phyloP scores from a whole-genome alignment of 2,797 vertebrate genomes.

The Cichlasoma orientale region DNA sequence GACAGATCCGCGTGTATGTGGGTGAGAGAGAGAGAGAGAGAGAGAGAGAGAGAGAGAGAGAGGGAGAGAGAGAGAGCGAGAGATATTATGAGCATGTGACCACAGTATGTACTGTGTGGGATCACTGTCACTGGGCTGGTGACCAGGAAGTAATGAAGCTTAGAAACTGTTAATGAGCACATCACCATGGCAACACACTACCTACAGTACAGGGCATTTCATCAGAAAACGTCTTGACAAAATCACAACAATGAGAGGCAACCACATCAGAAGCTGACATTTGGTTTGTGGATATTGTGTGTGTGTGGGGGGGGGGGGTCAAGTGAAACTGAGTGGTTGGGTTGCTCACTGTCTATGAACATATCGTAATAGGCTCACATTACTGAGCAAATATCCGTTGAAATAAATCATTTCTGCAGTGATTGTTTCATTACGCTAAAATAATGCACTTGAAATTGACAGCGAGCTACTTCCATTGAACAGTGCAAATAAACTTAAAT shows the following conservation, averaged over 20 bases:
- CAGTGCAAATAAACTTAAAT: background rate
- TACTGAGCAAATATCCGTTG: background rate
- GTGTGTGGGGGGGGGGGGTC: too few species aligned
- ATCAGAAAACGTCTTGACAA: background rate
- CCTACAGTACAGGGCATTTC: background rate
- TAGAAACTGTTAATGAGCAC: constrained; percentile 70
- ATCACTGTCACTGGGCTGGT: constrained; percentile 63
- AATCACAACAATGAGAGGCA: constrained; percentile 21
- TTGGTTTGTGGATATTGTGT: background rate
- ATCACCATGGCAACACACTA: constrained; percentile 50
- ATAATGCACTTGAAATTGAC: background rate
- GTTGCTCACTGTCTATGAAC: background rate
- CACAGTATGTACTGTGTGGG: constrained; percentile 28
- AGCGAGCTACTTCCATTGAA: background rate
- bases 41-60: background rate
- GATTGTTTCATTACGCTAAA: background rate
- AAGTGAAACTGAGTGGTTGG: background rate
- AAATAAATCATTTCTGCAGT: background rate
- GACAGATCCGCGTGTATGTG: background rate
- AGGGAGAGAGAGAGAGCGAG: background rate
- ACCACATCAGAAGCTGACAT: background rate
- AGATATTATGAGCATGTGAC: background rate
- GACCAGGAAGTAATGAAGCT: constrained; percentile 70
- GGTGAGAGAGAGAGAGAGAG: background rate
- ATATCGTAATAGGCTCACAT: background rate